Base-by-base conservation (phyloP, 2,888 invertebrate species). In the Archips crataeganus region DNA sequence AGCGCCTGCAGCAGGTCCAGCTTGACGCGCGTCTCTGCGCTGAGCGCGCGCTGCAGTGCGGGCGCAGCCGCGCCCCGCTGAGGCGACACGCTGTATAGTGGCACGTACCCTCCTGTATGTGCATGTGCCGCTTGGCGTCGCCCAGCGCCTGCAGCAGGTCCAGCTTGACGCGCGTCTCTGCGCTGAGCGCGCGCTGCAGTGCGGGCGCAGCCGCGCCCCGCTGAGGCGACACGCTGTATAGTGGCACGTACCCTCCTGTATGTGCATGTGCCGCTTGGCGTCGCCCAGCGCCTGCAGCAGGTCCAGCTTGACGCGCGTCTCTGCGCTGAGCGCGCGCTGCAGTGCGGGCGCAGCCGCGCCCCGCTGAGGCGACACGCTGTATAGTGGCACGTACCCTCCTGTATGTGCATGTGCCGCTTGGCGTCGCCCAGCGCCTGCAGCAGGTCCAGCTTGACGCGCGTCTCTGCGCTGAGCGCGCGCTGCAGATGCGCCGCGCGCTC, bases 81-180 rank as follows among this genome's bases (percentile, higher is more conserved):
- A 23, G 23, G 23, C 23, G n/a, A 23, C 23, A 23, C 23, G 23
- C 23, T 23, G 23, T 3, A 49, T 3, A 49, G 49, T 2, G 49
- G 2, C n/a, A 54, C 81, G 54, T 4, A 98, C 98, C 96, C 83
- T 98, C 98, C 92, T 97, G 96, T 87, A 98, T 97, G 93, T 97
- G 97, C 84, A 98, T 95, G 90, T 98, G 97, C 71, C 98, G 95
- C 91, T 98, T 98, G 79, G 98, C 98, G 89, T 98, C 99, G 51
- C 99, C 99, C 69, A 99, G 96, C 78, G 99, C 99, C 78, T 98
- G 98, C 94, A 99, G 99, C 85, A 99, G 96, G 95, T 99, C 99
- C 84, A 99, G 96, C 95, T 99, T 99, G 92, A 99, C 97, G 84
- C 99, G 96, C 80, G 99, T 99, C 95, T 99, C 99, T 64, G 99